Base-by-base conservation (phyloP, 2,113 vertebrate species). In the Lontra canadensis region DNA sequence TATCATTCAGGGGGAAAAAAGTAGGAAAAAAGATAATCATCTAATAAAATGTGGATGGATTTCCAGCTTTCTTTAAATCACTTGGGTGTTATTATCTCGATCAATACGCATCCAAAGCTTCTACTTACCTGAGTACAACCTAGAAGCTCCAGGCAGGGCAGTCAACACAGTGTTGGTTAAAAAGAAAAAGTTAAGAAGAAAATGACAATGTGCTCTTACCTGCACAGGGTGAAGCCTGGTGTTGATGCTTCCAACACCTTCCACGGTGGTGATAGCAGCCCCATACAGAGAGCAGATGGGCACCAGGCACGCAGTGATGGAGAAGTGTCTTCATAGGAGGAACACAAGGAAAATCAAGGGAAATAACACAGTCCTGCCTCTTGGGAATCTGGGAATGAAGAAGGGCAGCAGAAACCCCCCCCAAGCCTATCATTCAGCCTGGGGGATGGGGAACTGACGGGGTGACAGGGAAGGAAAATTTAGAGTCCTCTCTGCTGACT, bases 221-320 rank as follows among this genome's bases (percentile, higher is more conserved):
- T 99, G 99, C 8, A 99, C 98, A 0, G 99, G 99, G 96, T 99
- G 99, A 92, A 99, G 97, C 97, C 99, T 99, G 96, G 98, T 99
- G 94, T 97, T 98, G 90, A 99, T 98, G 98, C 98, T 99, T 89
- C 99, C 99, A 52, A 99, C 90, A 31, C 99, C 99, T 98, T 99
- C 99, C 96, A 99, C 99, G 0, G 99, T 99, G 97, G 99, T 99
- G 97, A 99, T 95, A 0, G 99, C 99, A 2, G 98, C 98, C 10
- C 99, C 99, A 21, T 99, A 96, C 6, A 99, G 98, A 47, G 99
- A 99, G 88, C 99, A 99, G 52, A 99, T 86, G 12, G 99, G 99
- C 85, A 99, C 97, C 61, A 99, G 98, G 88, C 99, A 99, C 7
- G 99, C 98, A 4, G 99, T 99, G 76, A 98, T 98, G 0, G 99